Base-by-base conservation (phyloP, 2,797 vertebrate species). In the Macropodus opercularis region DNA sequence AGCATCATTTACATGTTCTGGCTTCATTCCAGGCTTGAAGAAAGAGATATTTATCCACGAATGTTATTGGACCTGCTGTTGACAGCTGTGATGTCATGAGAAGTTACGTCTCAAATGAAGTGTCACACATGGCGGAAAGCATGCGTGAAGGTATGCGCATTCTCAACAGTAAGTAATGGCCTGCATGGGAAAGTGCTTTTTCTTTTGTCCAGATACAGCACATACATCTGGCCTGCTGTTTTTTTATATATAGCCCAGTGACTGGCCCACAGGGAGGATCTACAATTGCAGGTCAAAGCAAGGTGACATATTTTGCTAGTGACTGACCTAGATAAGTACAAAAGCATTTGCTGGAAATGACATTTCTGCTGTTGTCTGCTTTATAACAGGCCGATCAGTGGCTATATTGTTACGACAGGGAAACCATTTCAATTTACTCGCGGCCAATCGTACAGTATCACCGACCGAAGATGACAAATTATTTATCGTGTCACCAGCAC, bases 401-500 rank as follows among this genome's bases (percentile, higher is more conserved):
- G 49, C 4, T 63, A 3, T 23, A 41, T 46, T 62, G 61, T 60
- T 56, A 58, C 59, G 27, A 6, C 29, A 24, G 31, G 41, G 63
- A 55, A 42, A 59, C 40, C 19, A 29, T 73, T 67, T 84, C 54
- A 67, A 55, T 75, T 79, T 67, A 52, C 24, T 48, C 8, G 47
- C 67, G 19, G 63, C 48, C 15, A 56, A 77, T 62, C 35, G 26
- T 14, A 40, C 35, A 56, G 47, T 49, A 44, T 76, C 57, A 23
- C 51, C 10, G 14, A 18, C 14, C 10, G 22, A 54, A 62, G 47
- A 78, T 71, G 58, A 82, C 71, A 80, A 54, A 73, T 85, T 63
- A 81, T 83, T 80, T 81, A 70, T 63, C 52, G 59, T 74, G 76
- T 82, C 79, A 77, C 59, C 60, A 56, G 48, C 65, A 50, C 31